phyloP scores from a whole-genome alignment of 2,797 vertebrate genomes.

The Platyrinchus mystaceus region DNA sequence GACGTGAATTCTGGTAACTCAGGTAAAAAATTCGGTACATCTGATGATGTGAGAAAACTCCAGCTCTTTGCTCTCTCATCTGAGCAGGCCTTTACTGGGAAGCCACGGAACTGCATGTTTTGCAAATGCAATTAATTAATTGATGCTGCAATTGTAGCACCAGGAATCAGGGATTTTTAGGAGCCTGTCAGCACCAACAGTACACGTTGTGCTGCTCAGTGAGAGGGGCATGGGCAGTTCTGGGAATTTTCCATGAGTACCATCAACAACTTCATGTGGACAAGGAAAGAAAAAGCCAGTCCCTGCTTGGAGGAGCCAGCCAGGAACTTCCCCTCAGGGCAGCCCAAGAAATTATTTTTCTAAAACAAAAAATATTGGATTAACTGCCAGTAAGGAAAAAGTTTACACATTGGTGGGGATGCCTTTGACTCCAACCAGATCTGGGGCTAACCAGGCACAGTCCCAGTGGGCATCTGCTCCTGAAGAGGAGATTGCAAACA shows the following conservation, averaged over 20 bases:
- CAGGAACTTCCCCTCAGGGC: neutral
- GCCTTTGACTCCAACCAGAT: neutral
- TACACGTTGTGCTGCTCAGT: fast-evolving
- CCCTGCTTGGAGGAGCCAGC: neutral
- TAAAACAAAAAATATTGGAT: neutral
- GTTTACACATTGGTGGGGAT: neutral
- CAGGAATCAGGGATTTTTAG: neutral
- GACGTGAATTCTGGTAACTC: neutral
- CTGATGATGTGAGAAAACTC: neutral
- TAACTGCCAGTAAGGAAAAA: neutral
- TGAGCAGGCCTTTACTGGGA: neutral
- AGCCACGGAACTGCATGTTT: neutral
- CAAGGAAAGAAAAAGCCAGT: neutral
- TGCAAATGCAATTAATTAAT: slow-evolving; percentile 1
- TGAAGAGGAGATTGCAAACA: neutral
- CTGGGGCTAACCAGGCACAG: neutral
- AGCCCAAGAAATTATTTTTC: neutral
- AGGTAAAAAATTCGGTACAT: neutral
- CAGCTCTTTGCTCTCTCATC: neutral
- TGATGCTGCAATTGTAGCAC: neutral
- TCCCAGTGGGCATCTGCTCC: neutral
- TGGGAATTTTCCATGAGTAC: neutral
- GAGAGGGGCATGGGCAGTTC: fast-evolving
- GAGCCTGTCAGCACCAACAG: neutral
- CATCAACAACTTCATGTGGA: neutral